Evolutionary conservation across 2,797 vertebrate species (phyloP).

Genomic region (Sebastes elongatus): DNA sequence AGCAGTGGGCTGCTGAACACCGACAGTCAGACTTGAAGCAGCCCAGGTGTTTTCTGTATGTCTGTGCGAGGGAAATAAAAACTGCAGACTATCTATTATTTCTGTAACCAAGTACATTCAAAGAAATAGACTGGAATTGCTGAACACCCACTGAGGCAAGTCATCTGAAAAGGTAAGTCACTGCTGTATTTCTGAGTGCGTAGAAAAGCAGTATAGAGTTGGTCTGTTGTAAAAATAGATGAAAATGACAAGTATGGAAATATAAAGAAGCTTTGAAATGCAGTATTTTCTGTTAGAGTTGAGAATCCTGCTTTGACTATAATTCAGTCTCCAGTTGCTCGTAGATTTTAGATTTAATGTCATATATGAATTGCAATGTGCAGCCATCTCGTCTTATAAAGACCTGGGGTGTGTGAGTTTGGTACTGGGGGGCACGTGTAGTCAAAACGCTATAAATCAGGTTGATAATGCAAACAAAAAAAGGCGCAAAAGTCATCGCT

Average conservation of each 20-base stretch:
- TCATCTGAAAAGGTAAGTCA: conserved; percentile 56
- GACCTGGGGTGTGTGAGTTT: not conserved
- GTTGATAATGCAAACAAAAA: not conserved
- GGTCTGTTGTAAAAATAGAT: conserved; percentile 15
- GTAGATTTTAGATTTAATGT: not conserved
- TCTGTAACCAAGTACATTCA: not conserved
- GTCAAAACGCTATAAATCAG: not conserved
- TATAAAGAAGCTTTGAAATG: not conserved
- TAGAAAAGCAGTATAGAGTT: not conserved
- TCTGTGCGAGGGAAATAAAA: not conserved
- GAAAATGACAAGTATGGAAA: not conserved
- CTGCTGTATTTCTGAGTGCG: not conserved
- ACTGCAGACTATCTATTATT: not conserved
- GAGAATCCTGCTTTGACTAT: not conserved
- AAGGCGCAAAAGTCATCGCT: not conserved
- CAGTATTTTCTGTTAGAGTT: not conserved
- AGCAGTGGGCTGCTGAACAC: conserved; percentile 46
- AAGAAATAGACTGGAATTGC: not conserved
- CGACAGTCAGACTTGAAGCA: not conserved
- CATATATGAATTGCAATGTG: not conserved
- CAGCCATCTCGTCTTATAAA: not conserved
- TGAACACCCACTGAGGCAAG: conserved; percentile 5
- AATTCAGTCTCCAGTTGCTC: not conserved
- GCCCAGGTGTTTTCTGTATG: not conserved
- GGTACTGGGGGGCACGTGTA: not conserved